These are phyloP conservation scores for Myocastor coypus DNA, from an alignment of 2,113 vertebrate species.

Conservation along the genomic window DNA sequence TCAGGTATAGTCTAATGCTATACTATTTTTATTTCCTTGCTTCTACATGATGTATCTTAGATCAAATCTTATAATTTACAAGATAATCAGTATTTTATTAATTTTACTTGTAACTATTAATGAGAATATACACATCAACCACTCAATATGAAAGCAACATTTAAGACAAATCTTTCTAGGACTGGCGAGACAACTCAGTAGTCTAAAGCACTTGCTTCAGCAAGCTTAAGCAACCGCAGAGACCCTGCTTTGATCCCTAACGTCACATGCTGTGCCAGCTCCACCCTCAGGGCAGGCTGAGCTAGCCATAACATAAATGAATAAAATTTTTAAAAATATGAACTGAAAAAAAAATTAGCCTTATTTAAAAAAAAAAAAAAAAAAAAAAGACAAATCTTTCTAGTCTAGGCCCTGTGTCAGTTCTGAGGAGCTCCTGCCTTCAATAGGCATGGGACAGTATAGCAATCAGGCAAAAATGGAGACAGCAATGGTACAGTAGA, in stretches of 20 bases:
- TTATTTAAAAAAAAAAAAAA: background rate
- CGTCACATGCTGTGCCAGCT: too few relatives aligned
- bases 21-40: background rate
- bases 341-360: too few relatives aligned
- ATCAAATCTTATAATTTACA: background rate
- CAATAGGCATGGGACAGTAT: background rate
- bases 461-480: background rate
- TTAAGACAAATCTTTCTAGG: background rate
- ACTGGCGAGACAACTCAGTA: too few relatives aligned
- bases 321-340: too few relatives aligned
- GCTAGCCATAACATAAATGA: too few relatives aligned
- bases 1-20: background rate
- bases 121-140: background rate
- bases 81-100: background rate
- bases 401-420: background rate
- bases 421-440: background rate
- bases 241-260: too few relatives aligned
- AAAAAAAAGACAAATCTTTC: background rate
- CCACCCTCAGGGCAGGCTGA: too few relatives aligned
- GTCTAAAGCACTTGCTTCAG: too few relatives aligned
- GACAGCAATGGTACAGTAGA: background rate
- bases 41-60: conserved; percentile 12
- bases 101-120: background rate
- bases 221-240: too few relatives aligned
- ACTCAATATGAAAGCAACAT: background rate